Evolutionary conservation across 92 coral and sea anemone species (phyloP), one percentile per base, ranked within the genome.

Genomic region (Actinostola sp.): DNA sequence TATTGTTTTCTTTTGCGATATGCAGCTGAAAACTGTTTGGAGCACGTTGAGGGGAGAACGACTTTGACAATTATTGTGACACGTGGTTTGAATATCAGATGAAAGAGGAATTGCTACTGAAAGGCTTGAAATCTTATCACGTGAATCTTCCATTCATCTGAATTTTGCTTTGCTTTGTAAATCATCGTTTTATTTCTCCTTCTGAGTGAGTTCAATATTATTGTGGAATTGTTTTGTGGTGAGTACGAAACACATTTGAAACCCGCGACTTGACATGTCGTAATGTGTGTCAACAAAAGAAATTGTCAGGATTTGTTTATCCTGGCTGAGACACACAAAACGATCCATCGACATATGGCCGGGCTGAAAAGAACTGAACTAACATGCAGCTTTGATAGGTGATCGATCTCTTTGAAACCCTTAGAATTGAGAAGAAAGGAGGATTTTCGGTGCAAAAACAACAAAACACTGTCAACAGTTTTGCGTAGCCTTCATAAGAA

Each of bases 1-100:
- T 76, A 89, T 87, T 91, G 97, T 91, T 91, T 90, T 91, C 83
- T 38, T 70, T 36, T 21, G 29, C 51, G 67, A 80, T 28, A 71
- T 80, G 85, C 78, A 75, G 81, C 81, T 75, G 81, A 75, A 75
- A 73, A 63, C 71, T 50, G 71, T 46, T 63, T 63, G 34, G 70
- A 58, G 49, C 81, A 75, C 81, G 72, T 75, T 63, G 72, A 63
- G 42, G 41, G 39, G 72, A 48, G 72, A 21, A 63, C 51, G 64
- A 75, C 55, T 36, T 75, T 75, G 81, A 61, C 81, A 75, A 44
- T 75, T 70, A 51, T 28, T 2, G 20, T 51, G 45, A 75, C 81
- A 75, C 81, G 81, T 75, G 81, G 72, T 64, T 45, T 32, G 42
- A 73, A 48, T 59, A 49, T 29, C 15, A 67, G 55, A 49, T 67